Percentiles rank a stretch among this genome's conserved stretches.
These are phyloP conservation scores for Drosophila nannoptera DNA, from an alignment of 1,140 invertebrate genomes.

Conservation along the genomic window DNA sequence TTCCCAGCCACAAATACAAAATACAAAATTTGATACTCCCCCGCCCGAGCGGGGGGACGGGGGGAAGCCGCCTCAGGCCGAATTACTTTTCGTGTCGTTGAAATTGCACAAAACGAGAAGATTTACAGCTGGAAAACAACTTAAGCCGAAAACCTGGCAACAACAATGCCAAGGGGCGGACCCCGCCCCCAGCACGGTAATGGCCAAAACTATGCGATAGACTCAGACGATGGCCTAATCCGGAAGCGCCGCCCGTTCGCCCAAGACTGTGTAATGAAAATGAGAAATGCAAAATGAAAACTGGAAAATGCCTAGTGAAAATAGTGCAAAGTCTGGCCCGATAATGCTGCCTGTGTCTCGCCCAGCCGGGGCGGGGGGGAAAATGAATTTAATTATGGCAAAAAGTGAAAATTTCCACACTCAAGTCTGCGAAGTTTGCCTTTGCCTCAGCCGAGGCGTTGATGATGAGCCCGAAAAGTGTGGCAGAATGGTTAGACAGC, in stretches of 20 bases:
- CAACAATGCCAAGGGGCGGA: slow-evolving; percentile 31
- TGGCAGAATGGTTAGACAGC: slow-evolving; percentile 72
- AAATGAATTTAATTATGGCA: slow-evolving; percentile 77
- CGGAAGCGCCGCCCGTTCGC: slow-evolving; percentile 58
- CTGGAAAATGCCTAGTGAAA: slow-evolving; percentile 71
- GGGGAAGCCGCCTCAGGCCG: slow-evolving; percentile 6
- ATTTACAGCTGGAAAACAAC: slow-evolving; percentile 78
- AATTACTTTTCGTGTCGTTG: slow-evolving; percentile 11
- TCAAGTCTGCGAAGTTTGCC: slow-evolving; percentile 67
- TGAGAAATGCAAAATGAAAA: slow-evolving; percentile 72
- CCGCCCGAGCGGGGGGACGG: neutral
- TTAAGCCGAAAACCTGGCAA: slow-evolving; percentile 72
- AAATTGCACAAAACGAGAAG: slow-evolving; percentile 66
- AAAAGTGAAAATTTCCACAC: slow-evolving; percentile 78
- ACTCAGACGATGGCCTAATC: slow-evolving; percentile 59
- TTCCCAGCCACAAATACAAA: slow-evolving; percentile 65
- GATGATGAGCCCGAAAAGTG: slow-evolving; percentile 67
- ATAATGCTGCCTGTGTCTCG: slow-evolving; percentile 27
- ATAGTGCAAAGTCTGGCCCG: slow-evolving; percentile 48
- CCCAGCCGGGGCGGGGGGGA: slow-evolving; percentile 42
- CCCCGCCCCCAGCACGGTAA: slow-evolving; percentile 26
- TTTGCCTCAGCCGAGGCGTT: slow-evolving; percentile 57
- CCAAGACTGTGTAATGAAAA: slow-evolving; percentile 70
- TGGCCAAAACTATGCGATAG: slow-evolving; percentile 60
- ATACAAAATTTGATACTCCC: slow-evolving; percentile 63